These are phyloP conservation scores for Rhea pennata DNA, from an alignment of 2,113 vertebrate genomes.

Conservation along the genomic window DNA sequence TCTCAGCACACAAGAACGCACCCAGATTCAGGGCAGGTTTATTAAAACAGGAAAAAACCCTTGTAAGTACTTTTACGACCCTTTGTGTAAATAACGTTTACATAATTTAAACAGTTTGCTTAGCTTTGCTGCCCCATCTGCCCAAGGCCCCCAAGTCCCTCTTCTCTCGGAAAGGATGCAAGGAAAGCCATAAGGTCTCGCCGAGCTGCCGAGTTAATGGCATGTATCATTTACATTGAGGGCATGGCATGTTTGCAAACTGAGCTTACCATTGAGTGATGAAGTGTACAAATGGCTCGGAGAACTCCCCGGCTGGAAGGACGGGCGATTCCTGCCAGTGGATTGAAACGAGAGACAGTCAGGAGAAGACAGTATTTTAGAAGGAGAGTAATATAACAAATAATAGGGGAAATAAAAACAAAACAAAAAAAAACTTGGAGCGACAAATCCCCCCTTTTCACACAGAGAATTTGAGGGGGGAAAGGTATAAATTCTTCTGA, in stretches of 20 bases:
- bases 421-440: not conserved
- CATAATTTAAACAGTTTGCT: slow-evolving; percentile 86
- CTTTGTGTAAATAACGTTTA: slow-evolving; percentile 90
- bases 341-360: slow-evolving; percentile 38
- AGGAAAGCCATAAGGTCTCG: slow-evolving; percentile 74
- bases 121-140: slow-evolving; percentile 76
- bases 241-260: slow-evolving; percentile 74
- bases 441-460: not conserved
- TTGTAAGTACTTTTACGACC: slow-evolving; percentile 64
- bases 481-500: slow-evolving; percentile 21
- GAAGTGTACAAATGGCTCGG: slow-evolving; percentile 96
- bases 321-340: slow-evolving; percentile 92
- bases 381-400: not conserved
- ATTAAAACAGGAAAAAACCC: slow-evolving; percentile 70
- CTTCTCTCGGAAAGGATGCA: slow-evolving; percentile 67
- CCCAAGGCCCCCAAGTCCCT: slow-evolving; percentile 78
- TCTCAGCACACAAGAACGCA: not conserved
- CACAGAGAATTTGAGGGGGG: not conserved
- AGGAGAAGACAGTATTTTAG: slow-evolving; percentile 24
- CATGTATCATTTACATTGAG: slow-evolving; percentile 80
- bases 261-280: slow-evolving; percentile 97
- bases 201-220: slow-evolving; percentile 71
- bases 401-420: not conserved
- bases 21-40: slow-evolving; percentile 35
- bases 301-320: slow-evolving; percentile 95